phyloP scores from a whole-genome alignment of 2,888 invertebrate genomes.

The Apotomis betuletana region DNA sequence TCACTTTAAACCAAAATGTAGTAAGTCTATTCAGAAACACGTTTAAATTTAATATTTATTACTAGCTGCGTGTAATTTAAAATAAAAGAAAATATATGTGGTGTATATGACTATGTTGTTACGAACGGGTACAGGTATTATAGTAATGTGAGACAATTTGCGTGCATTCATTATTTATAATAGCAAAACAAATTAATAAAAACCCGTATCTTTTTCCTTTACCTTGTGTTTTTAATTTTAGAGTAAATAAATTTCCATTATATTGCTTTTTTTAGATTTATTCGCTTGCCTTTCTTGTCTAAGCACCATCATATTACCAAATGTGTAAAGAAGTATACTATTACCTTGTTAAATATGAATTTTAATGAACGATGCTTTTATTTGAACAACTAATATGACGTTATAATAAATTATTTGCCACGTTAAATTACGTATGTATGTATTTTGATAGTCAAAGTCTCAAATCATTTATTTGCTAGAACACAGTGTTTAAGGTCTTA shows the following conservation, averaged over 20 bases:
- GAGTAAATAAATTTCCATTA: conserved; percentile 20
- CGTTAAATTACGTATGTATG: no score
- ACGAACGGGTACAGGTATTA: conserved; percentile 2
- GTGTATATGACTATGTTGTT: not conserved
- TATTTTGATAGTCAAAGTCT: no score
- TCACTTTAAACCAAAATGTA: conserved; percentile 7
- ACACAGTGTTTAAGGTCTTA: no score
- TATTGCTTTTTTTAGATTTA: not conserved
- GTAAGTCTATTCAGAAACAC: not conserved
- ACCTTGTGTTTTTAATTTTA: conserved; percentile 32
- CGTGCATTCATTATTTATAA: conserved; percentile 32
- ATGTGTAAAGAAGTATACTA: not conserved
- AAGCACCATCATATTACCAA: not conserved
- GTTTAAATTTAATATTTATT: not conserved
- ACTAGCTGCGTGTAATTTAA: not conserved
- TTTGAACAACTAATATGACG: no score
- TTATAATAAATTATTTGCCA: no score
- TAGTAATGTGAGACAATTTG: conserved; percentile 39
- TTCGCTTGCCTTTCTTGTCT: not conserved
- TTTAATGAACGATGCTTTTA: no score
- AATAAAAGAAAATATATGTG: not conserved
- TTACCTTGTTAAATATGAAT: not conserved
- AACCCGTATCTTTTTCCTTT: conserved; percentile 23
- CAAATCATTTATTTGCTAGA: no score
- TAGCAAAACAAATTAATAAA: conserved; percentile 38